Conservation (phyloP, 2,888 invertebrate species). For the Ryuthela nishihirai region DNA sequence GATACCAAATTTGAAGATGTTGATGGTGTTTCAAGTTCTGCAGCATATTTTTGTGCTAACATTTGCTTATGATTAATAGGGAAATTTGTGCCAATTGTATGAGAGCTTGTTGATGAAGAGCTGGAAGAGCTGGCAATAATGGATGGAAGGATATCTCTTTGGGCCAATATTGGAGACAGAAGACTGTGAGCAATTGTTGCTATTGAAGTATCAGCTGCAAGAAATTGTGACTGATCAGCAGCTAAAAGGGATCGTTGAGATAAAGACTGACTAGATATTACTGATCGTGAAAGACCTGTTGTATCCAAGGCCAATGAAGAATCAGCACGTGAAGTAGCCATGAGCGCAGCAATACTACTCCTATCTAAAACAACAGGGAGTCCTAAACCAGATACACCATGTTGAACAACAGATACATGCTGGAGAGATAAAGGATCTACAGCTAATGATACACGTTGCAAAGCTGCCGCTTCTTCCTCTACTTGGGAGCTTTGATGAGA, state of each 20-base stretch:
- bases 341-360: constrained; percentile 24
- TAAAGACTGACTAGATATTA: constrained; percentile 31
- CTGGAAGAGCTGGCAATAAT: constrained; percentile 30
- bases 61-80: constrained; percentile 40
- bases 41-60: constrained; percentile 43
- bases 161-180: constrained; percentile 21
- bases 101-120: constrained; percentile 12
- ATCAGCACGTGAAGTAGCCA: constrained; percentile 24
- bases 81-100: constrained; percentile 15
- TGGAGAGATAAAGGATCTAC: constrained; percentile 29
- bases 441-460: constrained; percentile 22
- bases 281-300: constrained; percentile 20
- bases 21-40: constrained; percentile 33
- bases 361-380: constrained; percentile 28
- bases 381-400: constrained; percentile 7
- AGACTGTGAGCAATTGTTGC: constrained; percentile 17
- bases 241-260: constrained; percentile 18
- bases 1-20: constrained; percentile 16
- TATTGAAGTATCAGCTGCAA: constrained; percentile 20
- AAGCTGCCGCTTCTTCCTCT: constrained; percentile 14
- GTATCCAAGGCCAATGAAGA: constrained; percentile 20
- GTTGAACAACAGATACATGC: constrained; percentile 27
- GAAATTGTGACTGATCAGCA: constrained; percentile 26
- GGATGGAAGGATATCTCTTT: constrained; percentile 30
- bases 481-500: constrained; percentile 23